Conservation (phyloP, 2,113 vertebrate species). For the Chaetops frenatus region DNA sequence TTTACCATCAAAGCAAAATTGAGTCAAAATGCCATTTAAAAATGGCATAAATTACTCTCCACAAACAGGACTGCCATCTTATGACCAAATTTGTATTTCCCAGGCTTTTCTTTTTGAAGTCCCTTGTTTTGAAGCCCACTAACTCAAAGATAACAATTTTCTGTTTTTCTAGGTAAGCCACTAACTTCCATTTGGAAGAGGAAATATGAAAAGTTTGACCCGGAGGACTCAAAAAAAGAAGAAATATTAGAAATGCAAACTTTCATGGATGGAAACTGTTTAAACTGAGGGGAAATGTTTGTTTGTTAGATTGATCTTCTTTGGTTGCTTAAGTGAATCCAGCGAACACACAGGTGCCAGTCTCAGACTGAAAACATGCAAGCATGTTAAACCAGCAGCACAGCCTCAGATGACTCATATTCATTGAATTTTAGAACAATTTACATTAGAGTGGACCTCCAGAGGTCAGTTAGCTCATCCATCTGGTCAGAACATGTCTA, state of each 20-base stretch:
- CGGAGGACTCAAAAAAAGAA: background rate
- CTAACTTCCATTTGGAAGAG: background rate
- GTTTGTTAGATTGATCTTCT: background rate
- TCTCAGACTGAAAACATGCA: background rate
- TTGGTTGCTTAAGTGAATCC: background rate
- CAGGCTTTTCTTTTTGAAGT: background rate
- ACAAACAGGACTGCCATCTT: background rate
- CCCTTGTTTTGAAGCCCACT: background rate
- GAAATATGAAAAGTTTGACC: background rate
- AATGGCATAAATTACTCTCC: background rate
- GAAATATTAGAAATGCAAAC: background rate
- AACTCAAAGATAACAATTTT: background rate
- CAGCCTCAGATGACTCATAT: background rate
- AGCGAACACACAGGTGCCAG: background rate
- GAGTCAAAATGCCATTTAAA: background rate
- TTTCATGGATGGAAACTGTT: background rate
- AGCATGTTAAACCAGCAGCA: background rate
- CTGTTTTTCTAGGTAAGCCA: background rate
- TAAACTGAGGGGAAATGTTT: background rate
- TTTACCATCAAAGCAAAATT: background rate
- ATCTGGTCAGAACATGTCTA: background rate
- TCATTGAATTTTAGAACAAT: background rate
- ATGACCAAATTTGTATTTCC: background rate
- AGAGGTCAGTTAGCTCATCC: background rate
- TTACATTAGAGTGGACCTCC: background rate